Evolutionary conservation across 2,113 vertebrate genomes (phyloP), one percentile per base, ranked within the genome.

Genomic region (Pipa parva): DNA sequence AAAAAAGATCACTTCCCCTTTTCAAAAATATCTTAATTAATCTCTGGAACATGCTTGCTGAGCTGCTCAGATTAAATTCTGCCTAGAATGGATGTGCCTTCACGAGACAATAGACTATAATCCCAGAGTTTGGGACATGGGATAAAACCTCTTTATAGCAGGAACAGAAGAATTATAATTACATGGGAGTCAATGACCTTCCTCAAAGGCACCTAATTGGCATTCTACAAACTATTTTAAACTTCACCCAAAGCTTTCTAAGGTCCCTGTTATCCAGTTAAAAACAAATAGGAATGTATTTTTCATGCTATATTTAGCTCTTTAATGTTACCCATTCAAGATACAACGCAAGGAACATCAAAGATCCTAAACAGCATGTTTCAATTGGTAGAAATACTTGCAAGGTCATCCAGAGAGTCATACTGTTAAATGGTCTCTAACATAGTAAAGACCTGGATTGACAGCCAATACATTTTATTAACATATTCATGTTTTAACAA

Each of bases 181-280:
- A 60, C 25, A 60, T 28, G 55, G 29, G 52, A 28, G 27, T 4
- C 31, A 59, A 57, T 48, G 31, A 50, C 65, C 65, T 69, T 59
- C 55, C 42, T 60, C 25, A 69, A 69, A 69, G 31, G 48, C 48
- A 59, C 57, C 15, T 39, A 68, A 69, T 60, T 69, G 59, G 46
- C 57, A 60, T 59, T 39, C 28, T 24, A 42, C 21, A 21, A 59
- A 45, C 45, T 59, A 60, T 69, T 60, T 69, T 60, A 60, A 52
- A 10, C 55, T 24, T 15, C 33, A 60, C 24, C 7, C 57, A 17
- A 24, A 42, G 33, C 24, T 60, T 42, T 42, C 31, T 52, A 52
- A 59, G 29, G 45, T 21, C 42, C 25, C 12, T 20, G 45, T 42
- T 49, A 39, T 66, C 27, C 52, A 66, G 52, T 57, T 27, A 66